phyloP scores from a whole-genome alignment of 2,113 vertebrate genomes.

The Bagarius yarrelli region DNA sequence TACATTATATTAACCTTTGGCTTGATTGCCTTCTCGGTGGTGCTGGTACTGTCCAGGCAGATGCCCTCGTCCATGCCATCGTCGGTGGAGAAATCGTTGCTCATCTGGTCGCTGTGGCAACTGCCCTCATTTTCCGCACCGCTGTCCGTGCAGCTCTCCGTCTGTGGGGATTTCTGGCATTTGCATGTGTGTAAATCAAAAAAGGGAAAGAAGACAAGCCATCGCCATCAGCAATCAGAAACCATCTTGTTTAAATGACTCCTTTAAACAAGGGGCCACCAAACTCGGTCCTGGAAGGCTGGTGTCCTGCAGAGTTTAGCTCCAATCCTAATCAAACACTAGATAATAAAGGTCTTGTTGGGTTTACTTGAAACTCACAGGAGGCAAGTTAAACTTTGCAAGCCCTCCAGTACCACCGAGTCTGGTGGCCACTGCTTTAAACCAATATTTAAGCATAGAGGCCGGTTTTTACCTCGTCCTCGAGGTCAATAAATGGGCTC shows the following conservation, averaged over 20 bases:
- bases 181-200: background rate
- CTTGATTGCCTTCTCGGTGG: constrained; percentile 81
- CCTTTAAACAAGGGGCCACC: too few species aligned
- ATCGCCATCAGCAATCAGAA: background rate
- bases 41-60: constrained; percentile 87
- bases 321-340: too few species aligned
- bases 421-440: too few species aligned
- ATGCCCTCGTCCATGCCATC: constrained; percentile 97
- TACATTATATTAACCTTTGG: constrained; percentile 33
- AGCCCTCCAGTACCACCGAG: too few species aligned
- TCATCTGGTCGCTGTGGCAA: constrained; percentile 99
- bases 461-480: constrained; percentile 86
- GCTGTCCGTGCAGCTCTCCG: constrained; percentile 97
- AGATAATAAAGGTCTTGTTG: too few species aligned
- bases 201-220: background rate
- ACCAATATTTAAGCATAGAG: background rate
- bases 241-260: background rate
- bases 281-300: too few species aligned
- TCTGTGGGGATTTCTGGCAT: constrained; percentile 93
- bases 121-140: constrained; percentile 99
- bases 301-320: too few species aligned
- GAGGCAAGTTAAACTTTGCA: too few species aligned
- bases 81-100: constrained; percentile 96
- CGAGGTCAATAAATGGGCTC: constrained; percentile 95
- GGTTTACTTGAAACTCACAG: too few species aligned